These are phyloP conservation scores for Eristalis pertinax DNA, from an alignment of 2,888 invertebrate species.

Conservation along the genomic window DNA sequence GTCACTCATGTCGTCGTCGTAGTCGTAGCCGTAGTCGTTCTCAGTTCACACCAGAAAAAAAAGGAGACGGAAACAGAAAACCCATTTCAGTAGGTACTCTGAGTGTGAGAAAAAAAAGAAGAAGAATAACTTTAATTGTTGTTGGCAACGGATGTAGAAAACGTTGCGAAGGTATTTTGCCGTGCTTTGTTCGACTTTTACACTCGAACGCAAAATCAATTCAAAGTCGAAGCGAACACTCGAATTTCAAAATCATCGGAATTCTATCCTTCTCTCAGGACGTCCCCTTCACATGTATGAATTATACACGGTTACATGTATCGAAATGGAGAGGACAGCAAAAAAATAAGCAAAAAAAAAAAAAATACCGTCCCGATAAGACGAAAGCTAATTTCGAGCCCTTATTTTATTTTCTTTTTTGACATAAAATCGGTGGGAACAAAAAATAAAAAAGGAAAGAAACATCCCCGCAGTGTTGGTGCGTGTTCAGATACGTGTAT, in stretches of 20 bases:
- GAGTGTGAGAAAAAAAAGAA: constrained; percentile 18
- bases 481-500: constrained; percentile 41
- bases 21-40: too few species aligned
- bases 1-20: constrained; percentile 46
- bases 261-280: background rate
- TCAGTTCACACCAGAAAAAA: constrained; percentile 45
- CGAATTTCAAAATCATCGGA: background rate
- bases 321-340: background rate
- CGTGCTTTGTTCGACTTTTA: constrained; percentile 25
- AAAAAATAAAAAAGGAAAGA: background rate
- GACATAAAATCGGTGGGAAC: constrained; percentile 34
- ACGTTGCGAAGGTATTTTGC: constrained; percentile 41
- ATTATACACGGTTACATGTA: background rate
- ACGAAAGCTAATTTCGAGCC: constrained; percentile 39
- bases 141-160: constrained; percentile 59
- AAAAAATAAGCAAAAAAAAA: background rate
- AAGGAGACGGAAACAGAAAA: constrained; percentile 46
- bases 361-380: constrained; percentile 14
- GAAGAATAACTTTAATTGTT: constrained; percentile 34
- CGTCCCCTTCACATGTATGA: background rate
- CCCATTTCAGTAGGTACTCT: constrained; percentile 51
- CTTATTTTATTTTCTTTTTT: constrained; percentile 33
- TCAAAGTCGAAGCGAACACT: background rate
- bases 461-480: constrained; percentile 40
- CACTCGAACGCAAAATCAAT: constrained; percentile 11